These are phyloP conservation scores for Drosophila repleta DNA, from an alignment of 1,140 invertebrate genomes.

Conservation along the genomic window DNA sequence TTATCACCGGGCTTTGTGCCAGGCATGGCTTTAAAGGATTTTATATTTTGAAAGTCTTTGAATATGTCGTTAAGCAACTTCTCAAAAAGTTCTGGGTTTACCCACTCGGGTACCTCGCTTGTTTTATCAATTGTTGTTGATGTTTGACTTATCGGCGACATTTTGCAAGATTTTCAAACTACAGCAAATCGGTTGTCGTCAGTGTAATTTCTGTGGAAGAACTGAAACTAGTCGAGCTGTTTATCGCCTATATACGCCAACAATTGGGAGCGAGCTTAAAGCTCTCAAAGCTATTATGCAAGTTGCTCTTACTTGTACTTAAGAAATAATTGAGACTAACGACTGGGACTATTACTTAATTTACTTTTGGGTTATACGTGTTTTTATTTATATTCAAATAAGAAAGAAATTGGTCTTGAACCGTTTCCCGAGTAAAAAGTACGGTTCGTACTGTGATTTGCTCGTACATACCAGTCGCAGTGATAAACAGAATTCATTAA, in stretches of 20 bases:
- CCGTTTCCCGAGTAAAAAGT: too few relatives aligned
- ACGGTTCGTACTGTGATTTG: too few relatives aligned
- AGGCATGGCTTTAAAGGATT: slow-evolving; percentile 39
- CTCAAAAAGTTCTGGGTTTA: slow-evolving; percentile 82
- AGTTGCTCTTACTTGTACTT: too few relatives aligned
- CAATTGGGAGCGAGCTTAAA: background rate
- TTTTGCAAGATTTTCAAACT: slow-evolving; percentile 4
- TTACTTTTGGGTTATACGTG: background rate
- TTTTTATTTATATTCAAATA: too few relatives aligned
- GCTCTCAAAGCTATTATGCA: background rate
- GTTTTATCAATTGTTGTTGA: background rate
- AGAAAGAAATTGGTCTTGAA: background rate
- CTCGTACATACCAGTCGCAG: too few relatives aligned
- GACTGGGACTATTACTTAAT: background rate
- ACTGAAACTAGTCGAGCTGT: slow-evolving; percentile 6
- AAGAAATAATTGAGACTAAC: background rate
- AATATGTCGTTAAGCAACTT: slow-evolving; percentile 74
- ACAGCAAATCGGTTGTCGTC: background rate
- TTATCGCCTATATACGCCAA: background rate
- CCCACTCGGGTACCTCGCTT: slow-evolving; percentile 73
- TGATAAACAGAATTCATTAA: too few relatives aligned
- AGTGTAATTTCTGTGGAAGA: background rate
- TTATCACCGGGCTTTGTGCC: slow-evolving; percentile 67
- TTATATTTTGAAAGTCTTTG: slow-evolving; percentile 69
- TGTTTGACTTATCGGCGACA: slow-evolving; percentile 40